Evolutionary conservation across 2,113 vertebrate species (phyloP), one percentile per base, ranked within the genome.

Genomic region (Clupea harengus): DNA sequence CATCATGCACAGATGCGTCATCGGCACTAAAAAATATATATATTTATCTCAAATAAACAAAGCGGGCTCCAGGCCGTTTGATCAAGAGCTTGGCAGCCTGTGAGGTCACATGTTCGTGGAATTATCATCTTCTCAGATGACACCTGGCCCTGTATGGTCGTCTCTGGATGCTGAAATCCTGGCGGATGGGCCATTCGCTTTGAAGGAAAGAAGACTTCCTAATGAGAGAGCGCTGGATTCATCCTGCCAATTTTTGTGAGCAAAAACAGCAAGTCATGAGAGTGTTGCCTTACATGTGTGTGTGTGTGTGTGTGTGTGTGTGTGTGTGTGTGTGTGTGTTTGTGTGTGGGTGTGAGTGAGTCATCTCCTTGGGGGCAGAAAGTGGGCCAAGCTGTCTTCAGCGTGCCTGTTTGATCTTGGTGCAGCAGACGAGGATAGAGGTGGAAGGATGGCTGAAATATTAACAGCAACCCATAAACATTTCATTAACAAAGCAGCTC

Each of bases 401-500:
- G 32, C 82, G 32, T 44, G 22, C n/a, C 75, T 81, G 49, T 88
- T 86, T 88, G 85, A 88, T 88, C 87, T 86, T 45, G 9, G 28
- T n/a, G 17, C 72, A 4, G 81, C 75, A n/a, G 46, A 44, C 11
- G 32, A 54, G 50, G 82, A 83, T 47, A 47, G 75, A 85, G 45
- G 50, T 52, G 17, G 10, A 67, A 88, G 83, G 49, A 18, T 32
- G 20, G 81, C 25, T 83, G 64, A 85, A 85, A 85, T 82, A 85
- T 85, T 88, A 82, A 83, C 84, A n/a, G 83, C 54, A 45, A 46
- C 39, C 47, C 80, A 88, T 88, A 80, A 88, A 88, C 87, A 85
- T 85, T 88, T 83, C 72, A 80, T 83, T 81, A 80, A 83, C 64
- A 84, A 47, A 82, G 32, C 50, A 45, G 39, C 44, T 60, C 39